Evolutionary conservation across 2,113 vertebrate genomes (phyloP).

Genomic region (Python bivittatus): DNA sequence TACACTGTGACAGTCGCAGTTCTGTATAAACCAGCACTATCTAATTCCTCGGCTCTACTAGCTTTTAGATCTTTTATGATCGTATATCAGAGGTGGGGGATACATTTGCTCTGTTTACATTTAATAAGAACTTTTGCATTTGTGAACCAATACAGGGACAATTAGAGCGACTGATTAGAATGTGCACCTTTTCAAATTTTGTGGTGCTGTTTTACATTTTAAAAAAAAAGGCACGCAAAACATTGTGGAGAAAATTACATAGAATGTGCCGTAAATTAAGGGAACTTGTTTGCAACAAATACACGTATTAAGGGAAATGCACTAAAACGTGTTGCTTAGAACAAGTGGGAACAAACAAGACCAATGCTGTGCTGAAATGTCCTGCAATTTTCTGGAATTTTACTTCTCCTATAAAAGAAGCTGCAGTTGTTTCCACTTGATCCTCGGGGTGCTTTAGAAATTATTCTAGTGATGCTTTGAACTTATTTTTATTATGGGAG

Average conservation of each 20-base stretch:
- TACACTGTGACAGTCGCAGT: neutral
- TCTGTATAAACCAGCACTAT: neutral
- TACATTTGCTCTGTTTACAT: neutral
- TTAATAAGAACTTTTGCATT: neutral
- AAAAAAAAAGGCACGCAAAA: neutral
- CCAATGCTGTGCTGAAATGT: neutral
- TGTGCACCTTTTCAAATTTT: neutral
- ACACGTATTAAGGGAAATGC: neutral
- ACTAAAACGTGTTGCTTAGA: neutral
- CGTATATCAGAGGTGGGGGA: neutral
- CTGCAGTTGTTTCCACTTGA: neutral
- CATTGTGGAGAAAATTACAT: neutral
- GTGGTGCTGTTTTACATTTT: neutral
- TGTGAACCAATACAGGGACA: neutral
- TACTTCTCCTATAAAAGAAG: neutral
- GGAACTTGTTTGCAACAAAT: neutral
- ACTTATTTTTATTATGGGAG: neutral
- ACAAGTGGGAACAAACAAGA: neutral
- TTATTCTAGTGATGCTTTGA: neutral
- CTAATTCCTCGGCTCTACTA: neutral
- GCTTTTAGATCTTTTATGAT: neutral
- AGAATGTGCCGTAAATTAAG: neutral
- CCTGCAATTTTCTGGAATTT: neutral
- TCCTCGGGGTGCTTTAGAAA: neutral
- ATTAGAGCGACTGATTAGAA: neutral